Evolutionary conservation across 2,113 vertebrate species (phyloP), one percentile per base, ranked within the genome.

Genomic region (Genyomyrus donnyi): DNA sequence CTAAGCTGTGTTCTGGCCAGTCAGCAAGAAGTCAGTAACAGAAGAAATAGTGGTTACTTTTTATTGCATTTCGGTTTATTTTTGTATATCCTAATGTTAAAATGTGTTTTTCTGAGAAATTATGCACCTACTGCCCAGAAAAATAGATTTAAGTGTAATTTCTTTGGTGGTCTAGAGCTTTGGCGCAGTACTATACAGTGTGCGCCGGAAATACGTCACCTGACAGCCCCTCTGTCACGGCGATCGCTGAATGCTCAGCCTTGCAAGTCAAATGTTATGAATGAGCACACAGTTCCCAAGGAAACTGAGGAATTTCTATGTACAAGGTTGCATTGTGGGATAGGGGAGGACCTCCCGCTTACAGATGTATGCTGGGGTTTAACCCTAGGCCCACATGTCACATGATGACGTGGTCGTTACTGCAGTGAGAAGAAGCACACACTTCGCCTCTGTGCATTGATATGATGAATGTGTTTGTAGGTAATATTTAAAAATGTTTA

Each of bases 251-350:
- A 11, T 13, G 50, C 10, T 87, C 31, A 50, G 27, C 24, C 10
- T 39, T 53, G 49, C n/a, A 53, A 87, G 85, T 31, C 7, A 24
- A n/a, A 45, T 87, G 85, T 49, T n/a, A 52, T 52, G 49, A 52
- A 87, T 31, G 85, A 52, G n/a, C 35, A 17, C 27, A 53, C 50
- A 35, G 50, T 87, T 53, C 85, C 50, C 50, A 53, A 56, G 85
- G 48, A 56, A 53, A 53, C n/a, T 17, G 13, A 27, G 80, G 80
- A 85, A 42, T 42, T 85, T 42, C 39, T n/a, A 48, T 21, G 24
- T 50, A 31, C 85, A 86, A 50, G 21, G n/a, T 86, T 86, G 45
- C 85, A 86, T 86, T 86, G 85, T 86, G 85, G 85, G 85, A 21
- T 86, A 50, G n/a, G 9, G 85, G 27, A 27, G 46, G 48, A 31